Evolutionary conservation across 2,888 invertebrate genomes (phyloP).

Genomic region (Ptychoptera albimana): DNA sequence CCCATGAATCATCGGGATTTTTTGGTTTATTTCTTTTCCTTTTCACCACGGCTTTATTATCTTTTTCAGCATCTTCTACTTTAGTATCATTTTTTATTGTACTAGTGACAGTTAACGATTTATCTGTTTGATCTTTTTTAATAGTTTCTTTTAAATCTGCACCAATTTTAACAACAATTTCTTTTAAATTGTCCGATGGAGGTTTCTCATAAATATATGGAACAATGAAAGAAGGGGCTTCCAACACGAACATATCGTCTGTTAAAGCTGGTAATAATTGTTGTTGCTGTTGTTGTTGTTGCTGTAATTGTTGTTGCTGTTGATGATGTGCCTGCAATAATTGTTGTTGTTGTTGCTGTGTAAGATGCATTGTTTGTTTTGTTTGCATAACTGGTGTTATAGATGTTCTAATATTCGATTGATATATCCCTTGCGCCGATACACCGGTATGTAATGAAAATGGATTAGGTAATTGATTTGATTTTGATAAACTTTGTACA

Average conservation of each 20-base stretch:
- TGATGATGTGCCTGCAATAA: slow-evolving; percentile 21
- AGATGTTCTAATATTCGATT: slow-evolving; percentile 40
- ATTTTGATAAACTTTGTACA: slow-evolving; percentile 12
- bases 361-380: slow-evolving; percentile 21
- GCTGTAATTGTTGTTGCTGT: slow-evolving; percentile 24
- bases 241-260: slow-evolving; percentile 84
- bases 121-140: slow-evolving; percentile 23
- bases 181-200: slow-evolving; percentile 59
- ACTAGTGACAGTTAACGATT: slow-evolving; percentile 2
- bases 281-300: slow-evolving; percentile 33
- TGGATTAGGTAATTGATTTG: slow-evolving; percentile 4
- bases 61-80: slow-evolving; percentile 23
- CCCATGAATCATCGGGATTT: slow-evolving; percentile 43
- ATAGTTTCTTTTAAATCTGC: slow-evolving; percentile 40
- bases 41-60: slow-evolving; percentile 24
- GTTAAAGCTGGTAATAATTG: slow-evolving; percentile 67
- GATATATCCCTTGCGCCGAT: slow-evolving; percentile 48
- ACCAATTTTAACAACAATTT: slow-evolving; percentile 48
- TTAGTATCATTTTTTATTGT: slow-evolving; percentile 3
- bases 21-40: slow-evolving; percentile 18
- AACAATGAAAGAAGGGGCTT: slow-evolving; percentile 84
- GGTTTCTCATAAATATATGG: slow-evolving; percentile 89
- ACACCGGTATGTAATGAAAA: slow-evolving; percentile 31
- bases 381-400: slow-evolving; percentile 30
- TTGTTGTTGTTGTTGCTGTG: slow-evolving; percentile 18